Conservation (phyloP, 2,888 invertebrate species). For the Rhodophaea formosa region DNA sequence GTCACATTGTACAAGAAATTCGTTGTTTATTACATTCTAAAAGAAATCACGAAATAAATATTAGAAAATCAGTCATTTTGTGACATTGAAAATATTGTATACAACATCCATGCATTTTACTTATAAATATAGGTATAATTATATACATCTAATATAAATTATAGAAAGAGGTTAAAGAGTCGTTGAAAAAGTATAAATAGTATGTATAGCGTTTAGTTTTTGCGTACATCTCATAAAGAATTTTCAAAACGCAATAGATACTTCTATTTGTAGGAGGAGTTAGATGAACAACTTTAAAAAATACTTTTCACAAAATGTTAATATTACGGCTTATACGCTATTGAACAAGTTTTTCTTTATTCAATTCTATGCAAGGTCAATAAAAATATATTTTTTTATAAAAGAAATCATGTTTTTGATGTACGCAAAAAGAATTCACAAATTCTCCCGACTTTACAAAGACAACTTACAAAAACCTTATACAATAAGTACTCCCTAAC, state of each 20-base stretch:
- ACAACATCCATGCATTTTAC: slow-evolving; percentile 3
- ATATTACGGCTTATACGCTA: too few relatives aligned
- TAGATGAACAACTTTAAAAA: too few relatives aligned
- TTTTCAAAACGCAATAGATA: too few relatives aligned
- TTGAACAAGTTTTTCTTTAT: too few relatives aligned
- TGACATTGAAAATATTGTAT: slow-evolving; percentile 9
- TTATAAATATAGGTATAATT: slow-evolving; percentile 18
- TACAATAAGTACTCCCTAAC: slow-evolving; percentile 15
- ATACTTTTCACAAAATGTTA: too few relatives aligned
- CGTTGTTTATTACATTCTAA: slow-evolving; percentile 13
- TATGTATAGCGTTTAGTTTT: neutral
- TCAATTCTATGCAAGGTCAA: too few relatives aligned
- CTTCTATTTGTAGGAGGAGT: too few relatives aligned
- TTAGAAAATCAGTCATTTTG: slow-evolving; percentile 25
- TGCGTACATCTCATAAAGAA: neutral
- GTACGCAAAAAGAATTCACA: slow-evolving; percentile 9
- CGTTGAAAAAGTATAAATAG: slow-evolving; percentile 11
- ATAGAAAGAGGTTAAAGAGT: slow-evolving; percentile 18
- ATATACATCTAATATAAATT: slow-evolving; percentile 24
- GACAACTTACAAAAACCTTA: slow-evolving; percentile 13
- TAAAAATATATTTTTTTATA: too few relatives aligned
- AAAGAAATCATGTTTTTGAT: neutral
- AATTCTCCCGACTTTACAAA: neutral
- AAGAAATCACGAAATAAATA: slow-evolving; percentile 24
- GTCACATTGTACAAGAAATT: neutral